These are phyloP conservation scores for Celastrina argiolus DNA, from an alignment of 2,888 invertebrate genomes.

Conservation along the genomic window DNA sequence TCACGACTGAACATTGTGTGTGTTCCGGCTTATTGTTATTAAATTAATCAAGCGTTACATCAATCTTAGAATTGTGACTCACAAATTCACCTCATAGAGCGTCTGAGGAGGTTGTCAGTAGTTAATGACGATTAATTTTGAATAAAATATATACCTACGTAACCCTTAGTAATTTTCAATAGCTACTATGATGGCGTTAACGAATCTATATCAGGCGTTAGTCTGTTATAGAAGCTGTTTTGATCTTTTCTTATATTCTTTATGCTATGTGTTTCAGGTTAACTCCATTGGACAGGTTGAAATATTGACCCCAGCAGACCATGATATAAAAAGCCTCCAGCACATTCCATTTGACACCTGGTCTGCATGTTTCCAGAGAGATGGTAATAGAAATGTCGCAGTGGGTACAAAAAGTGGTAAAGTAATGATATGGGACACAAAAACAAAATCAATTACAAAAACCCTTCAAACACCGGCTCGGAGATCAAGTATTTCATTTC, in stretches of 20 bases:
- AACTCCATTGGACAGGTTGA: slow-evolving; percentile 66
- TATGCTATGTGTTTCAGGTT: slow-evolving; percentile 50
- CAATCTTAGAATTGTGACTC: not conserved
- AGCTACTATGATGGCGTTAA: too few species aligned
- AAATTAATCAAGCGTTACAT: not conserved
- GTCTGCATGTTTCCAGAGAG: slow-evolving; percentile 68
- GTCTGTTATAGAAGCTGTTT: too few species aligned
- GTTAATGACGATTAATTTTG: too few species aligned
- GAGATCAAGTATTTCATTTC: slow-evolving; percentile 56
- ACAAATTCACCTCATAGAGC: too few species aligned
- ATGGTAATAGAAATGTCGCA: slow-evolving; percentile 66
- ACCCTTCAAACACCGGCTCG: slow-evolving; percentile 63
- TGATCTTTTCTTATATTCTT: too few species aligned
- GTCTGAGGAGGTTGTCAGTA: too few species aligned
- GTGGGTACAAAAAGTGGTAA: slow-evolving; percentile 68
- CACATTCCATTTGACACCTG: slow-evolving; percentile 68
- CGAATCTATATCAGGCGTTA: too few species aligned
- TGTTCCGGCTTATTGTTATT: slow-evolving; percentile 7
- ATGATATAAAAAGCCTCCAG: slow-evolving; percentile 64
- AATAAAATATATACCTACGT: too few species aligned
- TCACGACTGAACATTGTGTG: not conserved
- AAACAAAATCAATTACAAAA: slow-evolving; percentile 64
- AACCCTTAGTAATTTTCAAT: too few species aligned
- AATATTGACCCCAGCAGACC: slow-evolving; percentile 62
- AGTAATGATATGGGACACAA: slow-evolving; percentile 73